Conservation (phyloP, 2,113 vertebrate species). For the Paramormyrops kingsleyae region DNA sequence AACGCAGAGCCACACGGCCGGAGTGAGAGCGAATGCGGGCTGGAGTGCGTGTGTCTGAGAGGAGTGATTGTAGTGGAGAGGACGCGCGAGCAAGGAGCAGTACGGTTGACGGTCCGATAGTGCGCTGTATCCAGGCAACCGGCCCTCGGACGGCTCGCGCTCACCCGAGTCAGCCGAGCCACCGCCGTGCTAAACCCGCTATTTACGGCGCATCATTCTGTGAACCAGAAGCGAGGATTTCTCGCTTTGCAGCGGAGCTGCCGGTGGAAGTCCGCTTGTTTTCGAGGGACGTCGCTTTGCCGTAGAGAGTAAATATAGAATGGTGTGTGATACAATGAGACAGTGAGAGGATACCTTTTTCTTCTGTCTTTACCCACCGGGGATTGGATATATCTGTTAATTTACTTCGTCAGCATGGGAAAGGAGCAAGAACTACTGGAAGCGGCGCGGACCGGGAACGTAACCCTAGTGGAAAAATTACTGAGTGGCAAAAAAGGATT, state of each 20-base stretch:
- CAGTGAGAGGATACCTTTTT: constrained; percentile 21
- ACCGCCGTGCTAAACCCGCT: constrained; percentile 23
- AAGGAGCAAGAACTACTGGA: constrained; percentile 97
- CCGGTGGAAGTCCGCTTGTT: constrained; percentile 20
- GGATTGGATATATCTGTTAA: constrained; percentile 29
- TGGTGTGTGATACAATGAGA: constrained; percentile 14
- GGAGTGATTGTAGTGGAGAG: not conserved
- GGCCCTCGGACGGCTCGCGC: constrained; percentile 19
- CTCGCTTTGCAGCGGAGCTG: constrained; percentile 36
- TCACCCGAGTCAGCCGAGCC: constrained; percentile 16
- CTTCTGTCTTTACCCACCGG: constrained; percentile 18
- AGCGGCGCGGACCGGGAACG: constrained; percentile 92
- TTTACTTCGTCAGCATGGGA: constrained; percentile 75
- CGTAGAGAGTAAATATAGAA: constrained; percentile 23
- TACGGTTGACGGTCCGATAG: constrained; percentile 26
- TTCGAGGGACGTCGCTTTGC: constrained; percentile 21
- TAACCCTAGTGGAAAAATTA: constrained; percentile 92
- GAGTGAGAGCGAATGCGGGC: constrained; percentile 1
- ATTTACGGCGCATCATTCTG: constrained; percentile 23
- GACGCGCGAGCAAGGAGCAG: not conserved
- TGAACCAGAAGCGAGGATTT: constrained; percentile 23
- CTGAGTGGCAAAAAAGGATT: constrained; percentile 90
- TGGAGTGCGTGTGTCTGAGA: not conserved
- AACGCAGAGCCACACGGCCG: constrained; percentile 4
- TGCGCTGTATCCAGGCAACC: constrained; percentile 34